Conservation (phyloP, 2,888 invertebrate species). For the Andrena flavipes region DNA sequence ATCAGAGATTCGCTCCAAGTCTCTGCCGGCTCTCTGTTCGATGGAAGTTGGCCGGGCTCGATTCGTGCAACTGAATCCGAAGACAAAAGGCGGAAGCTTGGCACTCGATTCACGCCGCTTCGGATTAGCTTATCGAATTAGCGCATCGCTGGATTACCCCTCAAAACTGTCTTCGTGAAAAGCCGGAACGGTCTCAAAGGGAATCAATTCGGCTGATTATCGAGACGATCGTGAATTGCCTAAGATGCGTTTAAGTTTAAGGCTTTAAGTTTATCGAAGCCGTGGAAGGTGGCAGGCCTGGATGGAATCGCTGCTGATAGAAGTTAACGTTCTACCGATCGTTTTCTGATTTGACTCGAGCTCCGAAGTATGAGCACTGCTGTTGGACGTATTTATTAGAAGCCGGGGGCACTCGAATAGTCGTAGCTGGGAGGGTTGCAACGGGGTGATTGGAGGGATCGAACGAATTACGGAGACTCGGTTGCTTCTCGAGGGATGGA, state of each 20-base stretch:
- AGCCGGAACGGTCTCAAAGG: constrained; percentile 24
- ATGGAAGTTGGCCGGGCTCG: background rate
- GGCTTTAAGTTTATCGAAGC: background rate
- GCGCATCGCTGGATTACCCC: constrained; percentile 47
- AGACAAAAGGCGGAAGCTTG: constrained; percentile 20
- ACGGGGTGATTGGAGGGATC: background rate
- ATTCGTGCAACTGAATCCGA: background rate
- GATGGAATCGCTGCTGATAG: background rate
- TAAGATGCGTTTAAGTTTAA: constrained; percentile 19
- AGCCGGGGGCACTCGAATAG: background rate
- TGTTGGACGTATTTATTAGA: constrained; percentile 2
- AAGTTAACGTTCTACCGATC: constrained; percentile 1
- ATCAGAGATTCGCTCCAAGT: background rate
- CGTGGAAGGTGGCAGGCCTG: constrained; percentile 2
- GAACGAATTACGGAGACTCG: background rate
- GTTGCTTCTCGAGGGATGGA: background rate
- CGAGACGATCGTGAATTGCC: constrained; percentile 18
- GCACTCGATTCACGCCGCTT: constrained; percentile 2
- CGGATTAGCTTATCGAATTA: constrained; percentile 55
- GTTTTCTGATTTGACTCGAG: background rate
- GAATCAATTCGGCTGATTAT: constrained; percentile 27
- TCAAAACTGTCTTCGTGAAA: constrained; percentile 40
- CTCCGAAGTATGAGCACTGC: background rate
- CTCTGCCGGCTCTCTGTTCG: background rate
- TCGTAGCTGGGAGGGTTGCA: background rate